A percentile compares a stretch with the other conserved stretches of the same genome.
phyloP scores from a whole-genome alignment of 2,797 vertebrate species.

The Strix occidentalis region DNA sequence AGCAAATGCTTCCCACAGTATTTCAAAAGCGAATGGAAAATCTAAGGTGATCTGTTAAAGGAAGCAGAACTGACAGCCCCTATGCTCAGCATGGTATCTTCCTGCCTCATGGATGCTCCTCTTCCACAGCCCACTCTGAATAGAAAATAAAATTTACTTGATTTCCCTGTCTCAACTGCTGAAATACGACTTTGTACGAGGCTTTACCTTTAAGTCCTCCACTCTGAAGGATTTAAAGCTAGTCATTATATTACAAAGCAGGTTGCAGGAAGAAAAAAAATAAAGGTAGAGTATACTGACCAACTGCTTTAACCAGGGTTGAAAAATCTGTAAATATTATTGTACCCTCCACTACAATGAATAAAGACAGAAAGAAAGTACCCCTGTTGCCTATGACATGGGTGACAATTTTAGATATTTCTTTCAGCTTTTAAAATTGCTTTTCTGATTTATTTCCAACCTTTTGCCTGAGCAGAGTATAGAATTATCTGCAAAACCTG shows the following conservation, averaged over 20 bases:
- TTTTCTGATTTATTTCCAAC: conserved; percentile 19
- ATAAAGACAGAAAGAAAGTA: background rate
- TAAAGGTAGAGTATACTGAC: background rate
- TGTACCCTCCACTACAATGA: background rate
- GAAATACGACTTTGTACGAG: background rate
- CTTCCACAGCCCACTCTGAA: background rate
- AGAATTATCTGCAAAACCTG: background rate
- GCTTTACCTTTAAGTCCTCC: background rate
- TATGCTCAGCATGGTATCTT: conserved; percentile 3
- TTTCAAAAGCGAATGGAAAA: conserved; percentile 37
- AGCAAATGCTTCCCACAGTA: background rate
- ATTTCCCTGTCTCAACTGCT: conserved; percentile 48
- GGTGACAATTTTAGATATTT: background rate
- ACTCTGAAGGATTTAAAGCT: conserved; percentile 60
- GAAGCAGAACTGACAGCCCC: conserved; percentile 42
- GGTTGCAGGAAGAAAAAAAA: background rate
- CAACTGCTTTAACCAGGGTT: conserved; percentile 6
- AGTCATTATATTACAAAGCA: conserved; percentile 32
- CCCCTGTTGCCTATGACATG: background rate
- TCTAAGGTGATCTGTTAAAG: background rate
- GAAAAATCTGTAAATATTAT: background rate
- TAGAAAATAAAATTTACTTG: conserved; percentile 53
- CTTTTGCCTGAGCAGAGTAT: background rate
- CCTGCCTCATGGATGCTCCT: conserved; percentile 4
- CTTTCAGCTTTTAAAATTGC: background rate